A percentile compares a stretch with the other conserved stretches of the same genome.
Evolutionary conservation across 2,113 vertebrate genomes (phyloP).

Genomic region (Ptychochromis oligacanthus): DNA sequence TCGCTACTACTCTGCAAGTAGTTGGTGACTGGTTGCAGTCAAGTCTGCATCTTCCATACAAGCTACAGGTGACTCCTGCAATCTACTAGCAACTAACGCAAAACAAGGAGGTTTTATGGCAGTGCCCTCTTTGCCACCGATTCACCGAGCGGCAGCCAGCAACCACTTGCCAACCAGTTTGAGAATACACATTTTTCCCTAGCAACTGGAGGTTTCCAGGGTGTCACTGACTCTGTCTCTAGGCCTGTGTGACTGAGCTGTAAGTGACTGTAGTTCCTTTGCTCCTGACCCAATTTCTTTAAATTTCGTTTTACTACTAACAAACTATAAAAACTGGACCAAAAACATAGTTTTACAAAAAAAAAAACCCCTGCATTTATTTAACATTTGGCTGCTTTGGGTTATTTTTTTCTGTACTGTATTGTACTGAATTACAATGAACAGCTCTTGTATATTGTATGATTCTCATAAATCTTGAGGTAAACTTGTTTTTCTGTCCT

Average conservation of each 20-base stretch:
- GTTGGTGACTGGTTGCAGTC: no score
- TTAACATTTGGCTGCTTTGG: background rate
- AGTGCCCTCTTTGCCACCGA: no score
- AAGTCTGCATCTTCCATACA: no score
- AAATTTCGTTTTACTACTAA: background rate
- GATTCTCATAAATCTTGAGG: background rate
- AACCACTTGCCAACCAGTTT: no score
- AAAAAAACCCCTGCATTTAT: rapidly evolving
- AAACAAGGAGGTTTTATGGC: no score
- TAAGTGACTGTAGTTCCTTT: background rate
- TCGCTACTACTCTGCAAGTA: no score
- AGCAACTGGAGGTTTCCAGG: background rate
- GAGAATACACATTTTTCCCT: no score
- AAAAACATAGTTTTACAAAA: background rate
- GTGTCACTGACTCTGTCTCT: no score
- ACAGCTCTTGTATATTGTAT: background rate
- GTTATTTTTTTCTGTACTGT: background rate
- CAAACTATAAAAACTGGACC: background rate
- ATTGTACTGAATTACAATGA: background rate
- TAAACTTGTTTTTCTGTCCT: background rate
- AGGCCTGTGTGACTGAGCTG: background rate
- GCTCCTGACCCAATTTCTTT: background rate
- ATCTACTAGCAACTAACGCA: no score
- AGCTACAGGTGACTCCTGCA: no score
- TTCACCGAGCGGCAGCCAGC: no score